Conservation (phyloP, 2,797 vertebrate species). For the Hipposideros larvatus region DNA sequence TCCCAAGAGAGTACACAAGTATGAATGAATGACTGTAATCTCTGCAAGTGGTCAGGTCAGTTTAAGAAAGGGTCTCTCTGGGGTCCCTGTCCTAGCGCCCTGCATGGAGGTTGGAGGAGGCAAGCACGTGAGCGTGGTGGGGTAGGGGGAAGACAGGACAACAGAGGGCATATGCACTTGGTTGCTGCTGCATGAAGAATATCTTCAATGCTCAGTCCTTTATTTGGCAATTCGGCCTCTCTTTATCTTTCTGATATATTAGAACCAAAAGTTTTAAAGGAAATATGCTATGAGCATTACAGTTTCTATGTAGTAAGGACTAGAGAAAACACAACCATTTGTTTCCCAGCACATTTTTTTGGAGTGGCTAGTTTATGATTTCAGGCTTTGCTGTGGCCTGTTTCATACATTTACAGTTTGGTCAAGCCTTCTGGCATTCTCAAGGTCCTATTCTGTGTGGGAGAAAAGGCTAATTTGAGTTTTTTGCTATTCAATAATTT, state of each 20-base stretch:
- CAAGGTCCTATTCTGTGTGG: neutral
- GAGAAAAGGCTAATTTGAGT: slow-evolving; percentile 54
- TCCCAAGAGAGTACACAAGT: neutral
- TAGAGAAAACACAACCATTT: neutral
- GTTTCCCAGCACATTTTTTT: neutral
- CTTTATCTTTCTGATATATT: neutral
- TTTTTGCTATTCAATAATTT: slow-evolving; percentile 38
- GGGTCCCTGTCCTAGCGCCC: neutral
- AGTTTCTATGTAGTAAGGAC: neutral
- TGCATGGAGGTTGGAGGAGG: neutral
- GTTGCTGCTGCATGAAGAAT: neutral
- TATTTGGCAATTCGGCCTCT: neutral
- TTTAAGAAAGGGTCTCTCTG: neutral
- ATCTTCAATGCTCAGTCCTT: neutral
- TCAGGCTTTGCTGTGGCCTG: neutral
- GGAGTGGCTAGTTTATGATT: neutral
- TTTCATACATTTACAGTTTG: slow-evolving; percentile 32
- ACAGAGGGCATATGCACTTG: neutral
- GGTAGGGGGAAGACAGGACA: neutral
- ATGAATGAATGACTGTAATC: neutral
- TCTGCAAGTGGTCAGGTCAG: slow-evolving; percentile 13
- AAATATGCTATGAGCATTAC: neutral
- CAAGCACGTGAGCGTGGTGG: accelerated
- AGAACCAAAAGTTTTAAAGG: neutral
- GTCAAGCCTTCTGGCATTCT: neutral